Evolutionary conservation across 2,888 invertebrate species (phyloP).

Genomic region (Tiliacea citrago): DNA sequence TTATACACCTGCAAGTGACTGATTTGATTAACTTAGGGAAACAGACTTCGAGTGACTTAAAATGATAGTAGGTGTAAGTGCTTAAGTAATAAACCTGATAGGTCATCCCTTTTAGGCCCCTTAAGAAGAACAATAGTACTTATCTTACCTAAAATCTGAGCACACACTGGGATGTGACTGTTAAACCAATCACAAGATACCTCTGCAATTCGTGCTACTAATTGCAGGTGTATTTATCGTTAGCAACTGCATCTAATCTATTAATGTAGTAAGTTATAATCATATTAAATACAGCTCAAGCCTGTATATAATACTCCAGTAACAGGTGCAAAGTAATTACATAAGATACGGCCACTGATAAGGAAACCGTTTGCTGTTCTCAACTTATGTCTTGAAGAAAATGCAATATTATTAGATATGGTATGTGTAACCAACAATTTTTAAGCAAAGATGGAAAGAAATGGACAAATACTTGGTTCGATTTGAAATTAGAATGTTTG

Average conservation of each 20-base stretch:
- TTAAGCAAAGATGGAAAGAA: neutral
- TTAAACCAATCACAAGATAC: neutral
- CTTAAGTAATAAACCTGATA: no score
- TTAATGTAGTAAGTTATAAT: conserved; percentile 1
- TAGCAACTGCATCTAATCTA: neutral
- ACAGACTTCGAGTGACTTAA: neutral
- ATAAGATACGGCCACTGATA: conserved; percentile 27
- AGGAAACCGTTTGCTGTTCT: conserved; percentile 11
- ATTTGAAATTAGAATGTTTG: neutral
- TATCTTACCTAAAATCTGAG: neutral
- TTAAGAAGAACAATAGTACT: neutral
- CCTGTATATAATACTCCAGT: neutral
- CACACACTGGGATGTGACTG: neutral
- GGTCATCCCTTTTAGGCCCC: no score
- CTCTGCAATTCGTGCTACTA: neutral
- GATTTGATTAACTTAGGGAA: neutral
- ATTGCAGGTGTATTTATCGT: neutral
- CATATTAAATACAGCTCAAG: conserved; percentile 12
- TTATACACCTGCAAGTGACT: neutral
- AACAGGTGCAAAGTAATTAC: conserved; percentile 8
- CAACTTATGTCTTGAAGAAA: neutral
- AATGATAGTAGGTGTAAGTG: neutral
- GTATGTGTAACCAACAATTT: neutral
- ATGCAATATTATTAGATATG: neutral
- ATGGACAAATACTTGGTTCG: neutral